phyloP scores from a whole-genome alignment of 2,113 vertebrate genomes.

The Lophotis ruficrista region DNA sequence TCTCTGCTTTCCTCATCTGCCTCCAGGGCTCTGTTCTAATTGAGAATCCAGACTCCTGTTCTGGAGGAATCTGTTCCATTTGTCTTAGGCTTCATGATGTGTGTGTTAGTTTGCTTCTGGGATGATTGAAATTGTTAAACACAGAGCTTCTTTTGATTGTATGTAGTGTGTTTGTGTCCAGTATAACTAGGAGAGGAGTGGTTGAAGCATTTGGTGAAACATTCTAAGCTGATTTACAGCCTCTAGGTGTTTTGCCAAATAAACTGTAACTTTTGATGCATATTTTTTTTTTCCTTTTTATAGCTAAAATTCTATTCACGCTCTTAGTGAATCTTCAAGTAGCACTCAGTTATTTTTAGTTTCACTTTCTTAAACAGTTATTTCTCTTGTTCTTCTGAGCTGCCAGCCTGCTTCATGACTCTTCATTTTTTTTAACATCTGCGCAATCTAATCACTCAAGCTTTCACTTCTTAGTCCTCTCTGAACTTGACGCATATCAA shows the following conservation, averaged over 20 bases:
- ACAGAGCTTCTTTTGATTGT: not conserved
- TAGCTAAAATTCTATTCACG: constrained; percentile 63
- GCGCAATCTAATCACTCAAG: constrained; percentile 64
- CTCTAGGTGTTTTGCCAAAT: constrained; percentile 51
- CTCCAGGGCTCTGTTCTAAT: not conserved
- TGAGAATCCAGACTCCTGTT: not conserved
- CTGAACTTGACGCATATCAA: constrained; percentile 60
- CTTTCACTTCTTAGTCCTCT: constrained; percentile 58
- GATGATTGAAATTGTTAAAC: not conserved
- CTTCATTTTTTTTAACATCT: constrained; percentile 73
- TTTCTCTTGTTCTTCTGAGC: constrained; percentile 65
- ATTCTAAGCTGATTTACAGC: constrained; percentile 12
- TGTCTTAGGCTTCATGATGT: not conserved
- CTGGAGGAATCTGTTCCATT: not conserved
- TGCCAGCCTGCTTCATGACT: constrained; percentile 65
- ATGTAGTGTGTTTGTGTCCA: not conserved
- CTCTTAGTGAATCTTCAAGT: constrained; percentile 34
- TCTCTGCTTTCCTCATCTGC: not conserved
- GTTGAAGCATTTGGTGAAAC: constrained; percentile 25
- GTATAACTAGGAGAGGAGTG: not conserved
- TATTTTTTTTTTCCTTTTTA: constrained; percentile 51
- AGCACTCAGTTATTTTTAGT: constrained; percentile 66
- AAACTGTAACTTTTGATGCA: constrained; percentile 41
- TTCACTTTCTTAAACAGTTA: constrained; percentile 68
- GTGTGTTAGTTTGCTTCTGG: not conserved